A percentile compares a stretch with the other conserved stretches of the same genome.
Evolutionary conservation across 2,888 invertebrate species (phyloP).

Genomic region (Aethes cnicana): DNA sequence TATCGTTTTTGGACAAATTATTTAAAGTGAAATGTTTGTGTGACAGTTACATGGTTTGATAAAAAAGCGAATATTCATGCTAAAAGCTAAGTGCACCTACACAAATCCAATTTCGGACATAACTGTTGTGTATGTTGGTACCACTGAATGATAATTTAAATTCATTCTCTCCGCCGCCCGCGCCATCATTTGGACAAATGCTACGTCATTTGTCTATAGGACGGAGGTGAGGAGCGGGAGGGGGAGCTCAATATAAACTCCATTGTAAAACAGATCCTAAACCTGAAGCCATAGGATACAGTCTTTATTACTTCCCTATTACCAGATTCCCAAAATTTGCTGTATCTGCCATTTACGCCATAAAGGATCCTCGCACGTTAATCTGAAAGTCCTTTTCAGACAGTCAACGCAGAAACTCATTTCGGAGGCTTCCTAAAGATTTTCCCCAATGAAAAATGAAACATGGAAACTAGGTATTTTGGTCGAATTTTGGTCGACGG

Average conservation of each 20-base stretch:
- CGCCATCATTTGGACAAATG: constrained; percentile 84
- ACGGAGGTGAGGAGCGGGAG: constrained; percentile 57
- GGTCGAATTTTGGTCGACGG: constrained; percentile 64
- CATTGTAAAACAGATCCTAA: constrained; percentile 51
- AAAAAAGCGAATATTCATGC: not conserved
- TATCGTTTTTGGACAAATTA: too few relatives aligned
- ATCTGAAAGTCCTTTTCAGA: constrained; percentile 55
- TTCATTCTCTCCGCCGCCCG: constrained; percentile 83
- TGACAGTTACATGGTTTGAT: too few relatives aligned
- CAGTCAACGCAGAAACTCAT: constrained; percentile 58
- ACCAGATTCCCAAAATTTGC: constrained; percentile 74
- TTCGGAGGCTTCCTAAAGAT: constrained; percentile 73
- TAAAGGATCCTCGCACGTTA: constrained; percentile 30
- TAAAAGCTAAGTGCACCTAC: constrained; percentile 46
- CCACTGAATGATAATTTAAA: constrained; percentile 84
- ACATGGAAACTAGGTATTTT: constrained; percentile 58
- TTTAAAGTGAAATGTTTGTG: too few relatives aligned
- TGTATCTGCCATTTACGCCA: constrained; percentile 53
- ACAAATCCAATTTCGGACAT: constrained; percentile 66
- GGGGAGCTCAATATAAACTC: constrained; percentile 41
- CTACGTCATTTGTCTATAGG: constrained; percentile 81
- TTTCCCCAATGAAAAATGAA: constrained; percentile 67
- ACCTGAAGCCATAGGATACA: constrained; percentile 41
- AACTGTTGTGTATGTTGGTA: constrained; percentile 74
- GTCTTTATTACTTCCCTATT: constrained; percentile 46